These are phyloP conservation scores for Metridium senile DNA, from an alignment of 92 coral and sea anemone species.

Conservation along the genomic window DNA sequence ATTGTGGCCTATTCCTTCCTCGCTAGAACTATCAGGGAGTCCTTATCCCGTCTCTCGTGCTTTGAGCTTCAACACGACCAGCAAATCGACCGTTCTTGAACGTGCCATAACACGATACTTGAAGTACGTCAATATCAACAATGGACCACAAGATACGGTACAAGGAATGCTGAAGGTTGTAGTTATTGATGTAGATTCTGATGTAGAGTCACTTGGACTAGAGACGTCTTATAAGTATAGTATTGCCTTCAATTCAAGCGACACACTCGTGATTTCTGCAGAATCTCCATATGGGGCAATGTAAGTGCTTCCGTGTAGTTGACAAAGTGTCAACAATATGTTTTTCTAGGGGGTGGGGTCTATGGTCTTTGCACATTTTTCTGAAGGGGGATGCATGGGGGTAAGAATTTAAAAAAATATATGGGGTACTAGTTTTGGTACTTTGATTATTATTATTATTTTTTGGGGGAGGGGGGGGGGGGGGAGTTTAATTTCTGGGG, in stretches of 20 bases:
- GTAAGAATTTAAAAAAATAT: too few relatives aligned
- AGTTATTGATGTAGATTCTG: constrained; percentile 44
- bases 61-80: constrained; percentile 51
- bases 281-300: constrained; percentile 74
- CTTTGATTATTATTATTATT: too few relatives aligned
- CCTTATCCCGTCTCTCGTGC: constrained; percentile 64
- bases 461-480: too few relatives aligned
- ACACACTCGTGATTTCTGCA: constrained; percentile 40
- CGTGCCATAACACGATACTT: constrained; percentile 78
- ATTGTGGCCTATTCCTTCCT: constrained; percentile 70
- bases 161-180: constrained; percentile 27
- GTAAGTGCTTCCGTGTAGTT: constrained; percentile 38
- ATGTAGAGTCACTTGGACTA: constrained; percentile 37
- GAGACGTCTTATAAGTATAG: constrained; percentile 64
- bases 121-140: constrained; percentile 43
- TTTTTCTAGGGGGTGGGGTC: neutral
- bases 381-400: too few relatives aligned
- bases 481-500: too few relatives aligned
- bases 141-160: constrained; percentile 3
- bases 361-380: too few relatives aligned
- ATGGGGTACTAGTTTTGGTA: too few relatives aligned
- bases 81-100: constrained; percentile 59
- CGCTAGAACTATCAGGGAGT: constrained; percentile 32
- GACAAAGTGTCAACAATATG: neutral
- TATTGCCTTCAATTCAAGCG: constrained; percentile 23